These are phyloP conservation scores for Loxodonta africana DNA, from an alignment of 2,113 vertebrate genomes.

Conservation along the genomic window DNA sequence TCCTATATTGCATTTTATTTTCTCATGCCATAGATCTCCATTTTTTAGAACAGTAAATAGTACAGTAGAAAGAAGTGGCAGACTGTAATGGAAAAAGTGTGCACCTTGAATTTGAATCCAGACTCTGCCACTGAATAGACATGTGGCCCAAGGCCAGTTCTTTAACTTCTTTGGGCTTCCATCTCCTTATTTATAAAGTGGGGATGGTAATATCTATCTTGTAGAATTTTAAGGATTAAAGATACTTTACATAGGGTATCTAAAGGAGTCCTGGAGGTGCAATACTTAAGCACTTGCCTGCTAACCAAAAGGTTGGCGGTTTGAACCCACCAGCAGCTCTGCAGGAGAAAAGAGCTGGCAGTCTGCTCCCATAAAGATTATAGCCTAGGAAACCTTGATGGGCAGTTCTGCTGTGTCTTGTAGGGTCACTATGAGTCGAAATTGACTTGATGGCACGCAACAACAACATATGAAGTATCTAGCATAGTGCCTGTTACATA, in stretches of 20 bases:
- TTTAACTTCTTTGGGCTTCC: conserved; percentile 32
- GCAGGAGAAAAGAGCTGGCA: too few relatives aligned
- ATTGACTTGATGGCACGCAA: too few relatives aligned
- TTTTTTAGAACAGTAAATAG: not conserved
- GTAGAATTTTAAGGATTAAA: not conserved
- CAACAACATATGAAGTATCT: too few relatives aligned
- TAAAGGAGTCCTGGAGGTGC: too few relatives aligned
- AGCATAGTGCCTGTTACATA: not conserved
- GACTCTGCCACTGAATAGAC: not conserved
- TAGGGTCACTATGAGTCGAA: too few relatives aligned
- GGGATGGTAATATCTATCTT: not conserved
- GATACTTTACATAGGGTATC: not conserved
- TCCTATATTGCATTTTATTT: not conserved
- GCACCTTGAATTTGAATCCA: conserved; percentile 5
- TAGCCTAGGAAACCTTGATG: too few relatives aligned
- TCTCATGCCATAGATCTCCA: not conserved
- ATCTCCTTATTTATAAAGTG: conserved; percentile 2
- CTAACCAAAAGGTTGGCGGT: too few relatives aligned
- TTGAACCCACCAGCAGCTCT: too few relatives aligned
- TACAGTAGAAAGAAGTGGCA: not conserved
- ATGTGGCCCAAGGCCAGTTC: not conserved
- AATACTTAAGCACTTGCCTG: too few relatives aligned
- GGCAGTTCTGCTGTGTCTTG: too few relatives aligned
- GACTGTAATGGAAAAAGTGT: not conserved
- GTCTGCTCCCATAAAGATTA: too few relatives aligned